A percentile compares a stretch with the other conserved stretches of the same genome.
Evolutionary conservation across 2,797 vertebrate genomes (phyloP).

Genomic region (Cossypha dichroa): DNA sequence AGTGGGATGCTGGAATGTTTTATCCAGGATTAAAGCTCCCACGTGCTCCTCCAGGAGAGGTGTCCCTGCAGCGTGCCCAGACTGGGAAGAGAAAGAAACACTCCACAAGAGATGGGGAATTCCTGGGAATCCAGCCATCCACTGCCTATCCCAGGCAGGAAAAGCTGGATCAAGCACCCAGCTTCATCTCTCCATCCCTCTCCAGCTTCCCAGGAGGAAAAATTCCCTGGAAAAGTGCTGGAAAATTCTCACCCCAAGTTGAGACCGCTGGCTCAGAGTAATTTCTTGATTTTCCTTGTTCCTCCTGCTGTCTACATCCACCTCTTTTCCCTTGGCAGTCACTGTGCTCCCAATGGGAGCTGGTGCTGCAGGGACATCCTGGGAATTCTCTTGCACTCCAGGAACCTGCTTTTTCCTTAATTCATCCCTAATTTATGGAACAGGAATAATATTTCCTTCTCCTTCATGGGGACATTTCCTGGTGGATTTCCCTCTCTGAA

Average conservation of each 20-base stretch:
- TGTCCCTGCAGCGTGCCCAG: rapidly evolving
- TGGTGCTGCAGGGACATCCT: neutral
- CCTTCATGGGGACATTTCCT: rapidly evolving
- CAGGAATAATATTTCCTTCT: neutral
- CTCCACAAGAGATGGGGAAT: neutral
- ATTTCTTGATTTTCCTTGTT: neutral
- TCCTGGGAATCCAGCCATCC: neutral
- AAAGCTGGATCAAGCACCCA: neutral
- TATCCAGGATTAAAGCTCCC: neutral
- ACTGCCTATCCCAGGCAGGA: neutral
- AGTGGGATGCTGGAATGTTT: neutral
- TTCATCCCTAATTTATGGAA: neutral
- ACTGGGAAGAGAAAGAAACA: neutral
- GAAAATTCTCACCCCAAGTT: neutral
- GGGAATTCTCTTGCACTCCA: neutral
- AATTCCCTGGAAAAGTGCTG: neutral
- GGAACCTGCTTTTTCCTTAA: neutral
- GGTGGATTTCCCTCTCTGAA: neutral
- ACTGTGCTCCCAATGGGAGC: neutral
- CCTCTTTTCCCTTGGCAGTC: neutral
- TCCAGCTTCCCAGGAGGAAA: neutral
- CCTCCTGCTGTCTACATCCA: neutral
- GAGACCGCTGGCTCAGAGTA: no score
- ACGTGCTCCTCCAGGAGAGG: rapidly evolving
- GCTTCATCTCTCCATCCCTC: neutral